Evolutionary conservation across 2,797 vertebrate genomes (phyloP), one percentile per base, ranked within the genome.

Genomic region (Rhinophrynus dorsalis): DNA sequence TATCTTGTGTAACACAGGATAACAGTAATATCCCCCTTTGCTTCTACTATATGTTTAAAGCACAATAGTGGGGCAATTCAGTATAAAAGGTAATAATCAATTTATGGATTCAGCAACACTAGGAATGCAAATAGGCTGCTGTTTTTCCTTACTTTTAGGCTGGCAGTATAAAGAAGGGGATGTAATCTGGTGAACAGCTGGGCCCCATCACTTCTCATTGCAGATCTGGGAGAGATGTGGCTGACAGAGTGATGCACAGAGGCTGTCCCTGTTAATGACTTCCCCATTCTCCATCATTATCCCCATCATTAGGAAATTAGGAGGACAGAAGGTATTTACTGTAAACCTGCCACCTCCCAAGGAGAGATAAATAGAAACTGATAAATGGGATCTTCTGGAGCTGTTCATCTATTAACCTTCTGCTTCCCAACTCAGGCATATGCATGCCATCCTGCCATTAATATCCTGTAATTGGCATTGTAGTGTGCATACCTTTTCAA

Each of bases 251-350:
- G 95, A 97, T 95, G 90, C 94, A 94, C 91, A 92, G 92, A 94
- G 93, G 90, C 95, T 93, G 94, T 96, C 94, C 91, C 83, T 86
- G 92, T 91, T 98, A 98, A 99, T 95, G 96, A 96, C 94, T 93
- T 92, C 92, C 79, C 94, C 94, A 96, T 95, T 99, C 96, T 96
- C 96, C 90, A 93, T 98, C 96, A 98, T 99, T 98, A 99, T 96
- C 92, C 89, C 92, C 92, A 97, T 99, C 96, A 97, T 98, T 97
- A 98, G 94, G 93, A 98, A 97, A 99, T 98, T 98, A 98, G 92
- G 86, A 91, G 94, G 96, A 98, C 97, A 99, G 97, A 99, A 97
- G 97, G 97, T 98, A 98, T 98, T 99, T 99, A 98, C 96, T 98
- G 96, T 98, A 98, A 97, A 96, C 93, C 96, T 98, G 96, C 95